A percentile compares a stretch with the other conserved stretches of the same genome.
Conservation (phyloP, 2,797 vertebrate genomes). For the Peromyscus nudipes region DNA sequence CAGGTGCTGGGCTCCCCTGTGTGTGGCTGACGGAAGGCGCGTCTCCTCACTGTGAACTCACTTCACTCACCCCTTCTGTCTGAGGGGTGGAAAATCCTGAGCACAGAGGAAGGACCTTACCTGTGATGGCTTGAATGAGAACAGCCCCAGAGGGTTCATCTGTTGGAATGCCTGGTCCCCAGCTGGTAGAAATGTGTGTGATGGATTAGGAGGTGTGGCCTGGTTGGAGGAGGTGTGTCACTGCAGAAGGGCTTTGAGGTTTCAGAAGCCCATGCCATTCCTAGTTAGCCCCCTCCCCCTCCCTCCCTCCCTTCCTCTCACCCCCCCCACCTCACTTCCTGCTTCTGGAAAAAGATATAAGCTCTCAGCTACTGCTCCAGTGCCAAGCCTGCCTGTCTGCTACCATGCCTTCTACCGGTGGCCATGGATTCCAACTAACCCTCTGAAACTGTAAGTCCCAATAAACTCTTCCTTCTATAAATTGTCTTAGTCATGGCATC, state of each 20-base stretch:
- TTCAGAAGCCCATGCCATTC: background rate
- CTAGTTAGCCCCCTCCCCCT: background rate
- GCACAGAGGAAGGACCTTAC: background rate
- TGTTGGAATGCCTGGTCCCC: background rate
- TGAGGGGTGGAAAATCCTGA: background rate
- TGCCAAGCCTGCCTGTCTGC: background rate
- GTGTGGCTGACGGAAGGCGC: background rate
- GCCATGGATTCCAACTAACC: background rate
- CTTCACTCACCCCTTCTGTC: background rate
- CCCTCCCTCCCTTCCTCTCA: too few species aligned
- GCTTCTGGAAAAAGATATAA: background rate
- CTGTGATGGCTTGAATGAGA: background rate
- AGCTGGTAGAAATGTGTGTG: background rate
- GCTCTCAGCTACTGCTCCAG: background rate
- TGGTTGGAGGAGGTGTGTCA: background rate
- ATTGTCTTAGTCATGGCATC: background rate
- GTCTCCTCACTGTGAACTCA: background rate
- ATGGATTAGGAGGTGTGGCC: background rate
- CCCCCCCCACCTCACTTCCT: background rate
- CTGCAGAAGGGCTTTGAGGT: background rate
- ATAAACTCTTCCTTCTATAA: background rate
- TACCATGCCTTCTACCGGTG: background rate
- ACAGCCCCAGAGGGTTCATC: background rate
- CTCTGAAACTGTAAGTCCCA: background rate
- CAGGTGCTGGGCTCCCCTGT: background rate